A percentile compares a stretch with the other conserved stretches of the same genome.
These are phyloP conservation scores for Silurus asotus DNA, from an alignment of 2,113 vertebrate species.

Conservation along the genomic window DNA sequence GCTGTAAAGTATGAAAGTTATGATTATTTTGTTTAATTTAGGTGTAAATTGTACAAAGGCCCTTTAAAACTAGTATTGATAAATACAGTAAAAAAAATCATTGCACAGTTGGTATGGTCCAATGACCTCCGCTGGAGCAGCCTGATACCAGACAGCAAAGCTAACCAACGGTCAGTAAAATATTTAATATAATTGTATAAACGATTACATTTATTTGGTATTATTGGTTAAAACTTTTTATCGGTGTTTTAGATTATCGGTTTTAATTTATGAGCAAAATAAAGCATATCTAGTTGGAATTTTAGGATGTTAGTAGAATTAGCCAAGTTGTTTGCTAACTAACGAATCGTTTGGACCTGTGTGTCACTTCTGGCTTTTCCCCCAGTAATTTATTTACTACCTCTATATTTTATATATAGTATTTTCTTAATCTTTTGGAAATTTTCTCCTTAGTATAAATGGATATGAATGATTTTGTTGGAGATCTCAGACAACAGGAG, in stretches of 20 bases:
- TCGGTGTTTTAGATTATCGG: not conserved
- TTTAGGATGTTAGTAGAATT: not conserved
- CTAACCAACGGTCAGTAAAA: not conserved
- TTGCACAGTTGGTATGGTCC: conserved; percentile 62
- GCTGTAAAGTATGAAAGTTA: too few species aligned
- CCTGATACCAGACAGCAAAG: not conserved
- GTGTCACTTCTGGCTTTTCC: not conserved
- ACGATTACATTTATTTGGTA: too few species aligned
- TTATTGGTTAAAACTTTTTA: not conserved
- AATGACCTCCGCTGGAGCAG: conserved; percentile 59
- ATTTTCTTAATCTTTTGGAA: not conserved
- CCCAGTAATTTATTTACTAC: not conserved
- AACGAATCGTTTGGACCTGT: not conserved
- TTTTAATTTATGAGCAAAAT: not conserved
- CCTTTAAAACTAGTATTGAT: not conserved
- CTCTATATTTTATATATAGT: not conserved
- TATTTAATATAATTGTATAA: too few species aligned
- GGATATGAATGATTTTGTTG: not conserved
- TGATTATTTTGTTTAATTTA: not conserved
- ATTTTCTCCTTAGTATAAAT: not conserved
- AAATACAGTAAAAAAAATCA: too few species aligned
- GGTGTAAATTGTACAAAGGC: not conserved
- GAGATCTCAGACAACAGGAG: not conserved
- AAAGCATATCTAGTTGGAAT: not conserved
- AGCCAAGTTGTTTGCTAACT: conserved; percentile 2